Evolutionary conservation across 2,113 vertebrate species (phyloP).

Genomic region (Pluvialis apricaria): DNA sequence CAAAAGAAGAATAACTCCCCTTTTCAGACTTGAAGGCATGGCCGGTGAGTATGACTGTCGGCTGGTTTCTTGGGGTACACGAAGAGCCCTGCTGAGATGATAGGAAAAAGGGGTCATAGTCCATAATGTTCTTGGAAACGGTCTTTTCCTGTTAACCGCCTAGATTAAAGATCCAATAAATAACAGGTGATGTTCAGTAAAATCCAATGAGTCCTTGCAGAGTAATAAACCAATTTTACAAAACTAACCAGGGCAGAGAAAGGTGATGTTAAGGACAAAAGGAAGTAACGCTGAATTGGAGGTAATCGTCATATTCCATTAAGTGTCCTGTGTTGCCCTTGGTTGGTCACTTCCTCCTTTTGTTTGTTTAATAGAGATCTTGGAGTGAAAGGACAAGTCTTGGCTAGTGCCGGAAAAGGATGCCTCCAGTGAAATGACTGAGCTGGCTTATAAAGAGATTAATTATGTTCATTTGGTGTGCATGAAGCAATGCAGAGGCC

Average conservation of each 20-base stretch:
- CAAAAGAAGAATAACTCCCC: not conserved
- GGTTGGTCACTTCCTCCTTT: constrained; percentile 35
- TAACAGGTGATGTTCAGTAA: not conserved
- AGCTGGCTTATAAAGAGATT: not conserved
- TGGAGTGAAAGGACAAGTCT: not conserved
- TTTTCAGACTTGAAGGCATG: not conserved
- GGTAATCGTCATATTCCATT: not conserved
- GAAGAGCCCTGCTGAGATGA: not conserved
- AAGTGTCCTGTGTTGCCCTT: constrained; percentile 1
- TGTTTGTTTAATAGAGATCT: not conserved
- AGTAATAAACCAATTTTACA: not conserved
- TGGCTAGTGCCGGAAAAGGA: not conserved
- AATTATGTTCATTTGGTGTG: not conserved
- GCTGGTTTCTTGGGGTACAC: not conserved
- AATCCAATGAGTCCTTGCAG: not conserved
- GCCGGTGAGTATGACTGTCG: not conserved
- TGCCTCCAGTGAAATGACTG: not conserved
- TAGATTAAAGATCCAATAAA: not conserved
- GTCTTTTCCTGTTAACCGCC: not conserved
- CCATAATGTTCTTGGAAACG: not conserved
- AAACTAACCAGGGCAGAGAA: not conserved
- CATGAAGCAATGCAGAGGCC: not conserved
- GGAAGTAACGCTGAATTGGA: constrained; percentile 27
- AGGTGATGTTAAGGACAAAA: not conserved
- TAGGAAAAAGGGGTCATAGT: not conserved